A percentile compares a stretch with the other conserved stretches of the same genome.
Conservation (phyloP, 2,888 invertebrate genomes). For the Orthonychiurus folsomi region DNA sequence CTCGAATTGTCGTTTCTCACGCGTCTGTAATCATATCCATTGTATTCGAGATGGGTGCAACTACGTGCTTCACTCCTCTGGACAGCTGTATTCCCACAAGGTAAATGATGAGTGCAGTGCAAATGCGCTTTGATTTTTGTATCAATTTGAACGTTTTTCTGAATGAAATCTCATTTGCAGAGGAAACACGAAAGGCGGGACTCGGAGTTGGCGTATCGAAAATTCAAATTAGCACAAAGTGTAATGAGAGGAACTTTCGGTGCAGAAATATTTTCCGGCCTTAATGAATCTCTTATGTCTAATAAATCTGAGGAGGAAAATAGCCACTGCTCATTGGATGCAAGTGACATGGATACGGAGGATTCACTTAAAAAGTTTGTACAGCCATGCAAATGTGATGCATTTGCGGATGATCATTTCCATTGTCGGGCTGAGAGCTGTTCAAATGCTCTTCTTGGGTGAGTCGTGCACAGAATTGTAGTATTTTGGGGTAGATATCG, state of each 20-base stretch:
- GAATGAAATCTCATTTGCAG: too few relatives aligned
- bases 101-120: constrained; percentile 19
- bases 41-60: constrained; percentile 91
- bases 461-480: too few relatives aligned
- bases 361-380: constrained; percentile 38
- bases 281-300: constrained; percentile 15
- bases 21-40: constrained; percentile 95
- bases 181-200: constrained; percentile 93
- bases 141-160: neutral
- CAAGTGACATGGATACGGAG: constrained; percentile 23
- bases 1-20: constrained; percentile 83
- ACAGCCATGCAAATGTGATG: constrained; percentile 38
- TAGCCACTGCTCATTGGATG: constrained; percentile 28
- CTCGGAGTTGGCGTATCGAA: constrained; percentile 77
- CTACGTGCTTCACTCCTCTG: constrained; percentile 92
- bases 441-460: constrained; percentile 59
- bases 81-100: constrained; percentile 93
- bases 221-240: constrained; percentile 56
- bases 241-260: constrained; percentile 46
- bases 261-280: constrained; percentile 25
- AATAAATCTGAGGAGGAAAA: constrained; percentile 38
- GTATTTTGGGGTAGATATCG: too few relatives aligned
- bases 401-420: constrained; percentile 61
- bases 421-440: constrained; percentile 74
- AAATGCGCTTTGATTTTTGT: neutral